Evolutionary conservation across 2,888 invertebrate genomes (phyloP).

Genomic region (Mongoloraphidia duomilia): DNA sequence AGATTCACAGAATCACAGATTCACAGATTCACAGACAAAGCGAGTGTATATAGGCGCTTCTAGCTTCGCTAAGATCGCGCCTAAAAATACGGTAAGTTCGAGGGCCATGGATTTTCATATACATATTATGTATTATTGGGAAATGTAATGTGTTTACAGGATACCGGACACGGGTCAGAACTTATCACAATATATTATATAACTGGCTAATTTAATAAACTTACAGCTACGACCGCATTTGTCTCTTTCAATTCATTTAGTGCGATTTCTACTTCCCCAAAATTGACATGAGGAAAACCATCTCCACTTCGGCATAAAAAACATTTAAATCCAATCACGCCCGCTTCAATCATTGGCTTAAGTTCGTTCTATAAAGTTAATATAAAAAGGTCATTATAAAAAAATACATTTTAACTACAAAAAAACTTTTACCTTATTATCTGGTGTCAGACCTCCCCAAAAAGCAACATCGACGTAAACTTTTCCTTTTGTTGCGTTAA

Average conservation of each 20-base stretch:
- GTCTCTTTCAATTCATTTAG: slow-evolving; percentile 42
- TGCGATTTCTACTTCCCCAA: slow-evolving; percentile 39
- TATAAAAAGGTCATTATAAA: not conserved
- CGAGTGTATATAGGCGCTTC: too few species aligned
- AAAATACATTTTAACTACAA: not conserved
- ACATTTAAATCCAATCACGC: slow-evolving; percentile 62
- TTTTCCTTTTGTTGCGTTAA: slow-evolving; percentile 37
- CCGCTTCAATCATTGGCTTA: slow-evolving; percentile 40
- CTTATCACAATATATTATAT: too few species aligned
- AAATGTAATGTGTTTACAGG: too few species aligned
- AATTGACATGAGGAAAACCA: slow-evolving; percentile 48
- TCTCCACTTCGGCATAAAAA: slow-evolving; percentile 54
- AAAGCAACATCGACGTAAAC: slow-evolving; percentile 57
- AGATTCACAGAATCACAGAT: too few species aligned
- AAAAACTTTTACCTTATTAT: slow-evolving; percentile 36
- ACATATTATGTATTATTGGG: too few species aligned
- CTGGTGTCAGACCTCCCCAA: slow-evolving; percentile 65
- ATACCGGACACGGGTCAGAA: too few species aligned
- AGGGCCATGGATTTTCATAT: too few species aligned
- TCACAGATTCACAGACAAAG: too few species aligned
- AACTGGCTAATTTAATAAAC: slow-evolving; percentile 11
- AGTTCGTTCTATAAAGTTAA: slow-evolving; percentile 35
- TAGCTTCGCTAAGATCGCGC: too few species aligned
- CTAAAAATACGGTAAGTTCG: too few species aligned
- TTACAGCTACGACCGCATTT: slow-evolving; percentile 48